Evolutionary conservation across 2,113 vertebrate genomes (phyloP).

Genomic region (Maylandia zebra): DNA sequence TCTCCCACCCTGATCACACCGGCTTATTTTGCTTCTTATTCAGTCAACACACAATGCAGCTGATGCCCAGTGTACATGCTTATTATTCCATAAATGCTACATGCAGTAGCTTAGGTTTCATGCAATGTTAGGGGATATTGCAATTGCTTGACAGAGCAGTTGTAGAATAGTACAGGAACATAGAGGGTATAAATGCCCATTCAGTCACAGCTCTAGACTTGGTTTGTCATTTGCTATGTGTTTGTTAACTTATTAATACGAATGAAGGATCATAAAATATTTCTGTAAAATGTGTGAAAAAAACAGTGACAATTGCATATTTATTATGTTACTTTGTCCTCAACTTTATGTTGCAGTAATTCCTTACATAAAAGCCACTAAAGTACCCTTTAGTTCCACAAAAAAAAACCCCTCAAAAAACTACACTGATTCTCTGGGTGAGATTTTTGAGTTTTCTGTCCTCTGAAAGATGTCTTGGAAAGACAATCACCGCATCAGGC

Average conservation of each 20-base stretch:
- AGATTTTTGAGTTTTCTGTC: not conserved
- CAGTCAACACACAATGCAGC: constrained; percentile 48
- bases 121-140: not conserved
- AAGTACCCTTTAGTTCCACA: not conserved
- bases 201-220: not conserved
- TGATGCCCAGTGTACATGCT: constrained; percentile 31
- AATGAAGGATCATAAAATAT: not conserved
- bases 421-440: not conserved
- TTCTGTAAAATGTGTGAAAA: not conserved
- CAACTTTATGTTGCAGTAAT: not conserved
- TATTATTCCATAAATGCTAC: constrained; percentile 54
- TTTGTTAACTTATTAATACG: not conserved
- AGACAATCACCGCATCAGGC: constrained; percentile 7
- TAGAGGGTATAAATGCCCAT: not conserved
- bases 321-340: not conserved
- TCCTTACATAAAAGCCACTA: not conserved
- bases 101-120: constrained; percentile 30
- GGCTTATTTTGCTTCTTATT: constrained; percentile 58
- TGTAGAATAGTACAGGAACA: not conserved
- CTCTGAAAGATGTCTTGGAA: constrained; percentile 1
- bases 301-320: not conserved
- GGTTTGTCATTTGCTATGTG: not conserved
- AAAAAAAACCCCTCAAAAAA: not conserved
- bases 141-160: not conserved
- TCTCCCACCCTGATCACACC: constrained; percentile 48